These are phyloP conservation scores for Pteromalus puparum DNA, from an alignment of 1,140 invertebrate genomes.

Conservation along the genomic window DNA sequence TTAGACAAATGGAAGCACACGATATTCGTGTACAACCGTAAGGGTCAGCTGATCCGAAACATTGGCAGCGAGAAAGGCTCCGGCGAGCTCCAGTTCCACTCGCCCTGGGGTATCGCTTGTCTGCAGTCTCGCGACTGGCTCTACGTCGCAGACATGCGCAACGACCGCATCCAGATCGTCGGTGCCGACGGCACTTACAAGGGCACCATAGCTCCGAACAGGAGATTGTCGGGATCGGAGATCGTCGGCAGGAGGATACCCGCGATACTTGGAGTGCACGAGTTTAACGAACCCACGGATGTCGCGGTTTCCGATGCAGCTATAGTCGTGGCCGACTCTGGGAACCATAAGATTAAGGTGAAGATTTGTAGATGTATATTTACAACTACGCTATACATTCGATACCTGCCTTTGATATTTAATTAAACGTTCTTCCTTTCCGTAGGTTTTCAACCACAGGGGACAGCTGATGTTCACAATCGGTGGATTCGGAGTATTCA, in stretches of 20 bases:
- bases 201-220: conserved; percentile 53
- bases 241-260: conserved; percentile 41
- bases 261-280: conserved; percentile 60
- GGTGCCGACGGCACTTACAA: conserved; percentile 51
- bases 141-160: conserved; percentile 87
- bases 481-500: conserved; percentile 78
- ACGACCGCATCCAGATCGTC: conserved; percentile 79
- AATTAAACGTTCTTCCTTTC: neutral
- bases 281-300: conserved; percentile 82
- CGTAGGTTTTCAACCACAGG: conserved; percentile 74
- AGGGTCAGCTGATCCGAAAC: conserved; percentile 77
- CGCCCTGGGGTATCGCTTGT: conserved; percentile 85
- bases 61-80: conserved; percentile 81
- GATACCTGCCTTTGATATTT: neutral
- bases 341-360: conserved; percentile 80
- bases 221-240: conserved; percentile 26
- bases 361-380: no score
- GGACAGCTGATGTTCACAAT: conserved; percentile 76
- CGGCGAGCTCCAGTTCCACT: conserved; percentile 78
- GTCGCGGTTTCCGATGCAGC: conserved; percentile 78
- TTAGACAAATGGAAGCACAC: conserved; percentile 85
- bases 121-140: conserved; percentile 77
- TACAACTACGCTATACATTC: no score
- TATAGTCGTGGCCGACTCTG: conserved; percentile 80
- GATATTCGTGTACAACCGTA: conserved; percentile 83